phyloP scores from a whole-genome alignment of 2,797 vertebrate genomes.

The Myotis findleyi region DNA sequence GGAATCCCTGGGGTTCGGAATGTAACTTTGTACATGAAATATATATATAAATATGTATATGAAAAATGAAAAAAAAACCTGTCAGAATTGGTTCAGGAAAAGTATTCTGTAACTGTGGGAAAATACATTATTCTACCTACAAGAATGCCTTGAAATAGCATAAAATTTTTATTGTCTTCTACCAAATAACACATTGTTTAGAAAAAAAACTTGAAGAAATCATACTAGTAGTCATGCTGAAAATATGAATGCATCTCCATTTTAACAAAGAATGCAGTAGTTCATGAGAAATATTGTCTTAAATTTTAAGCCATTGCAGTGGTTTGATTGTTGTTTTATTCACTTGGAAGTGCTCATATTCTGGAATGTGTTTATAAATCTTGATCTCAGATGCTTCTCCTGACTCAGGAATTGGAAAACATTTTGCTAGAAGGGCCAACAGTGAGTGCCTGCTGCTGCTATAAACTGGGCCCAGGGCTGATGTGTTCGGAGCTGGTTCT shows the following conservation, averaged over 20 bases:
- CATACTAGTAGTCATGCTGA: neutral
- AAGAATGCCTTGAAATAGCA: conserved; percentile 32
- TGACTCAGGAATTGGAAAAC: conserved; percentile 60
- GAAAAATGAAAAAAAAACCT: neutral
- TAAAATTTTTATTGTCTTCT: conserved; percentile 50
- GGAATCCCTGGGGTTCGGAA: conserved; percentile 96
- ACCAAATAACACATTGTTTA: neutral
- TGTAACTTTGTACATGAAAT: conserved; percentile 99
- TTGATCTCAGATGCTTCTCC: conserved; percentile 64
- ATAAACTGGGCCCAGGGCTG: neutral
- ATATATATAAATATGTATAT: conserved; percentile 88
- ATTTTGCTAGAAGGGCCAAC: neutral
- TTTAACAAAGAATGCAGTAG: neutral
- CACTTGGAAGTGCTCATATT: conserved; percentile 50
- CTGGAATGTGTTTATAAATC: conserved; percentile 62
- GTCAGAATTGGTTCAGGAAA: conserved; percentile 2
- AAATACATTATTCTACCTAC: conserved; percentile 6
- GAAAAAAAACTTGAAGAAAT: conserved; percentile 18
- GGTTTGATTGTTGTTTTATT: conserved; percentile 43
- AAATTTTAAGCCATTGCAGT: conserved; percentile 7
- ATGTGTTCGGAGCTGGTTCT: neutral
- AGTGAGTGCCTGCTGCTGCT: neutral
- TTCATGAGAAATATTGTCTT: conserved; percentile 26
- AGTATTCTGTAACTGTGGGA: neutral
- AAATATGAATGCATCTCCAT: neutral